Conservation (phyloP, 2,113 vertebrate genomes). For the Piprites chloris region DNA sequence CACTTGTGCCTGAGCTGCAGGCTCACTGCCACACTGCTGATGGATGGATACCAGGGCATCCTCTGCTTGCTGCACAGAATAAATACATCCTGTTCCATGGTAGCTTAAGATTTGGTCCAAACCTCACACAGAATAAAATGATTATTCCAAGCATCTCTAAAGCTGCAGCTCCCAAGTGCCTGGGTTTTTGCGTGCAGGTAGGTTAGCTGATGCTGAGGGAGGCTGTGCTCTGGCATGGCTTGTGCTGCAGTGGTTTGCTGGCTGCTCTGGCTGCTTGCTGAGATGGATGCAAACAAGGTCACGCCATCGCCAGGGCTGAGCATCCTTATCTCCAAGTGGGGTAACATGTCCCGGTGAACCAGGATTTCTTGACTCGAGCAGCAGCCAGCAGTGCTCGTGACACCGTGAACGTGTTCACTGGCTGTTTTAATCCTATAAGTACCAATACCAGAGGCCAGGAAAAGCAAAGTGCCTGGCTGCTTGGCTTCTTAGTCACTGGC, state of each 20-base stretch:
- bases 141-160: neutral
- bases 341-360: neutral
- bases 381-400: neutral
- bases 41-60: neutral
- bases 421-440: neutral
- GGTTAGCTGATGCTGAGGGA: neutral
- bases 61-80: neutral
- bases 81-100: neutral
- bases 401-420: accelerated
- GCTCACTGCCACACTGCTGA: neutral
- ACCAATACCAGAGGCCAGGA: neutral
- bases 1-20: neutral
- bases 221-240: neutral
- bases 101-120: neutral
- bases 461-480: neutral
- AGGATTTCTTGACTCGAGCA: neutral
- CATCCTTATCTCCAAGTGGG: neutral
- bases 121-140: neutral
- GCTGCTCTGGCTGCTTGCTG: conserved; percentile 1
- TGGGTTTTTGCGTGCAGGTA: neutral
- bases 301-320: neutral
- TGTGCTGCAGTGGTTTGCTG: neutral
- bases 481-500: neutral
- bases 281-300: conserved; percentile 31
- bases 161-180: neutral